Conservation (phyloP, 2,113 vertebrate species). For the Charina bottae region DNA sequence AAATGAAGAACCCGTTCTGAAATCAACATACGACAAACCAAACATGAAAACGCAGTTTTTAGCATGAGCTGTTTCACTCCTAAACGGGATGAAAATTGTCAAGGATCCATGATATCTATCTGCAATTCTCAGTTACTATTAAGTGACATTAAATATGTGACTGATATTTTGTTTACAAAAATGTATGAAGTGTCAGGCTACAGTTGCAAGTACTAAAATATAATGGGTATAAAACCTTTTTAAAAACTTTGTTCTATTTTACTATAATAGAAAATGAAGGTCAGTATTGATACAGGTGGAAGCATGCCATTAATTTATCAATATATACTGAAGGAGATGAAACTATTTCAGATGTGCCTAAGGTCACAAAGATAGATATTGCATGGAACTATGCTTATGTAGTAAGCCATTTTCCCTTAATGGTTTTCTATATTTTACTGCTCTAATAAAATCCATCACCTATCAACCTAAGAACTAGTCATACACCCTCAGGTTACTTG, state of each 20-base stretch:
- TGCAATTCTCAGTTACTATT: not conserved
- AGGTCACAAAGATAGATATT: conserved; percentile 62
- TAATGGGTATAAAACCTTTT: conserved; percentile 18
- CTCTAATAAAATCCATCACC: conserved; percentile 56
- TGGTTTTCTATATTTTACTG: conserved; percentile 46
- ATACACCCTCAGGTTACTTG: not conserved
- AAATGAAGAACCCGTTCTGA: not conserved
- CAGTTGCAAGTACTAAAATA: conserved; percentile 15
- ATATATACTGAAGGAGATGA: conserved; percentile 42
- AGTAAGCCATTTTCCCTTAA: conserved; percentile 47
- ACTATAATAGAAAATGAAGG: conserved; percentile 28
- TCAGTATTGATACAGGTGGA: conserved; percentile 42
- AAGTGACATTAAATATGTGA: conserved; percentile 28
- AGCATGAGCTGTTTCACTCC: not conserved
- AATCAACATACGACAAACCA: not conserved
- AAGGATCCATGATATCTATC: not conserved
- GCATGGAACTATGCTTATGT: conserved; percentile 36
- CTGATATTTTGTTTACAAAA: not conserved
- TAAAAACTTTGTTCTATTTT: conserved; percentile 32
- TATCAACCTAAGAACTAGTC: conserved; percentile 41
- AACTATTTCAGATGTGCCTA: conserved; percentile 58
- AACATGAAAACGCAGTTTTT: not conserved
- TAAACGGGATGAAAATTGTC: not conserved
- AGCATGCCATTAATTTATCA: conserved; percentile 48
- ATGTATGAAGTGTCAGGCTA: conserved; percentile 42